Conservation (phyloP, 2,797 vertebrate genomes). For the Hoplostethus atlanticus region DNA sequence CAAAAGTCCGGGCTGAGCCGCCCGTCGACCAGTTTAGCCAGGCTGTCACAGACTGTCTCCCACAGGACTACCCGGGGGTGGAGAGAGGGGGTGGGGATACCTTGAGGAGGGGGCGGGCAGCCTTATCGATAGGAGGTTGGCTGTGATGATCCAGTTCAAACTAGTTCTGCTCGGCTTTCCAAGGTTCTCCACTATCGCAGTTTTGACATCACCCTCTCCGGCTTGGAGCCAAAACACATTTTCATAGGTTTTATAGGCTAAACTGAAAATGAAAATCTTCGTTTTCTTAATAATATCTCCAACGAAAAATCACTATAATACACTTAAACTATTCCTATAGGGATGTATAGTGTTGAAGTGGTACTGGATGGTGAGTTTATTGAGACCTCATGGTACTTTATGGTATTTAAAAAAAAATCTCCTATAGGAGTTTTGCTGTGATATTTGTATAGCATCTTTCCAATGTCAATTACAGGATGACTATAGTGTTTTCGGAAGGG, state of each 20-base stretch:
- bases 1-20: constrained; percentile 22
- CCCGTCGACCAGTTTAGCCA: constrained; percentile 18
- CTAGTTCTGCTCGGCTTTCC: constrained; percentile 74
- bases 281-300: neutral
- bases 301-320: neutral
- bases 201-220: no score
- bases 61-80: neutral
- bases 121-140: constrained; percentile 73
- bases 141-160: constrained; percentile 81
- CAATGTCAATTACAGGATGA: no score
- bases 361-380: neutral
- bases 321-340: no score
- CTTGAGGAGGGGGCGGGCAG: constrained; percentile 62
- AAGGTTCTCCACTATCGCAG: neutral
- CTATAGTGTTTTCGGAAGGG: no score
- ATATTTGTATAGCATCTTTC: no score
- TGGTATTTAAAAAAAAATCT: no score
- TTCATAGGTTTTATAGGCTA: neutral
- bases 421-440: no score
- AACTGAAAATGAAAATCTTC: neutral
- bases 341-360: neutral
- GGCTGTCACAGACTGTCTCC: neutral
- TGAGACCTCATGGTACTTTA: no score
- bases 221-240: neutral
- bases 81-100: constrained; percentile 27